Evolutionary conservation across 2,888 invertebrate genomes (phyloP), one percentile per base, ranked within the genome.

Genomic region (Dioctria rufipes): DNA sequence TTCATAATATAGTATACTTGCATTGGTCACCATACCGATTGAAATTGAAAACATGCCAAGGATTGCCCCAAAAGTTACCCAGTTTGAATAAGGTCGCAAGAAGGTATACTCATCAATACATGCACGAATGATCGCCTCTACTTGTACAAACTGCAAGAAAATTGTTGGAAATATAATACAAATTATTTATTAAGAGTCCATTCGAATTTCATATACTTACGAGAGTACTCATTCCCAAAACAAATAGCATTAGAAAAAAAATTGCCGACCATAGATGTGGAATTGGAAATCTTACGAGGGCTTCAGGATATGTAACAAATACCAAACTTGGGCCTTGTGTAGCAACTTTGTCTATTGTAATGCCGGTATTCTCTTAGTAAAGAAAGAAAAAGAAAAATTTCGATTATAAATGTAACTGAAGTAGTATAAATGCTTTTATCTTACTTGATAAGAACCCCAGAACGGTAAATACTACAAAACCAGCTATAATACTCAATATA

Each of bases 241-340:
- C 91, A 86, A 95, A 95, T n/a, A 95, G 89, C 95, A 95, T 95
- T 1, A 93, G 86, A 87, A 95, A 95, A 87, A 95, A 95, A 3
- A 94, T 89, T 0, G 94, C 86, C 0, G 95, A 93, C 95, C 95
- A 95, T 37, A 95, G 87, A 83, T 95, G 94, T 0, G 95, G 92
- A 81, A 93, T 90, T 0, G 95, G 95, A 87, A 95, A 89, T 92
- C 94, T 92, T 3, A 93, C 89, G 40, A 95, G 93, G 0, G 95
- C 95, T 83, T 94, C 93, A 0, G 95, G 95, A 87, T 95, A 95
- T 0, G 94, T 94, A 63, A 95, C 90, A 87, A 94, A 95, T 9
- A 95, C 95, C 80, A 95, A 88, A 0, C 94, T 94, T 0, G 95
- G 94, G 2, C 95, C 95, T 49, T 94, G 94, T 0, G 93, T 93